Evolutionary conservation across 2,888 invertebrate species (phyloP), one percentile per base, ranked within the genome.

Genomic region (Sipha maydis): DNA sequence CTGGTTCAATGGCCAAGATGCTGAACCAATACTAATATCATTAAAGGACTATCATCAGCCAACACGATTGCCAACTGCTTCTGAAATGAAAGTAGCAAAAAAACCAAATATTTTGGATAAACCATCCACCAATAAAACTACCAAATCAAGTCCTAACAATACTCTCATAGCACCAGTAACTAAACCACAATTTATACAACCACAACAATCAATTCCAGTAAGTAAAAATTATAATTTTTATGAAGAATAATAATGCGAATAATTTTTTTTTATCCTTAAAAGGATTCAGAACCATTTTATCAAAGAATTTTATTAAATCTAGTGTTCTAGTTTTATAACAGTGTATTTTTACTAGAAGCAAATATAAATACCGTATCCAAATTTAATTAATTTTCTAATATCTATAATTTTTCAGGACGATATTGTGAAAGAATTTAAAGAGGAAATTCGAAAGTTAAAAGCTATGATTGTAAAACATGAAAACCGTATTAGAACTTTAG

Each of bases 381-480:
- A 41, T 5, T 41, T 7, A 9, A 41, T 41, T 41, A 41, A 3
- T 41, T 83, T 75, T 61, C 38, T 79, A 48, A 88, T 73, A 19
- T n/a, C 71, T 34, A 77, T 28, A 67, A 25, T 71, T 9, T 83
- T 91, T 14, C 91, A 95, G 95, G 95, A 95, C 90, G 95, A 95
- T 90, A 95, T 96, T 90, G 93, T 97, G 31, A 96, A 96, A 91
- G 97, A 97, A 91, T 94, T 97, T 90, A 94, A 95, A 73, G 97
- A 97, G 91, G 97, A 97, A 92, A 97, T 98, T 91, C 95, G 97
- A 89, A 97, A 97, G 92, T 93, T 98, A 90, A 98, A 98, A 91
- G 96, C 97, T n/a, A 96, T 98, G 92, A 97, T 98, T 90, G 96
- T 98, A 48, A 97, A 97, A 91, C 98, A 98, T 91, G 98, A 98